Percentiles rank a stretch among this genome's conserved stretches.
These are phyloP conservation scores for Ceryle rudis DNA, from an alignment of 2,797 vertebrate species.

Conservation along the genomic window DNA sequence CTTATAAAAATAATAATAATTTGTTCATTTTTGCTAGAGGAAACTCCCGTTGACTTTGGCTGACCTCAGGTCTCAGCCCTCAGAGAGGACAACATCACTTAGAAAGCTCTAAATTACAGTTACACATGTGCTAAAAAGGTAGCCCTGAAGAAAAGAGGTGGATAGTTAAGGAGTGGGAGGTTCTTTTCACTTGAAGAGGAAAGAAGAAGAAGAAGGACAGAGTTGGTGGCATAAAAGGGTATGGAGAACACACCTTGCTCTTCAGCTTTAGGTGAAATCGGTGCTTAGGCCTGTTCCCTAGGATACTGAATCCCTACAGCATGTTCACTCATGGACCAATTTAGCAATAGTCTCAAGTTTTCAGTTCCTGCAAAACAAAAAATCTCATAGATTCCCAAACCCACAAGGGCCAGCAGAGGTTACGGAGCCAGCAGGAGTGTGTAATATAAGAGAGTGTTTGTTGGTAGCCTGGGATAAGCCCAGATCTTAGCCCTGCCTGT, in stretches of 20 bases:
- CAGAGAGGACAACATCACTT: background rate
- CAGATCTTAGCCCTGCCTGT: background rate
- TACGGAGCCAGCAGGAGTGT: background rate
- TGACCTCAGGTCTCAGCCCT: background rate
- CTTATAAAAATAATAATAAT: background rate
- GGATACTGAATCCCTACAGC: background rate
- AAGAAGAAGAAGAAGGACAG: background rate
- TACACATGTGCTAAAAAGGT: background rate
- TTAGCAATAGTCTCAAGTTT: background rate
- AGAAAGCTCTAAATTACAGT: background rate
- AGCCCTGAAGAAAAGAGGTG: background rate
- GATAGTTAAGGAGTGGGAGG: background rate
- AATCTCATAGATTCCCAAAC: background rate
- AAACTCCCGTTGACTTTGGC: slow-evolving; percentile 2
- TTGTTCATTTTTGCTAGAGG: background rate
- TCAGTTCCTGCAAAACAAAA: slow-evolving; percentile 39
- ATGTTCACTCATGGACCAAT: background rate
- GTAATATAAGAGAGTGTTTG: background rate
- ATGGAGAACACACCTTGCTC: background rate
- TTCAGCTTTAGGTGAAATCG: background rate
- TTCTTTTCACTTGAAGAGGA: rapidly evolving
- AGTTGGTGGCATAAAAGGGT: background rate
- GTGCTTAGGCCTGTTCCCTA: background rate
- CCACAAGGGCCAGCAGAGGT: background rate
- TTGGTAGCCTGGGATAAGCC: background rate